These are phyloP conservation scores for Polietes domitor DNA, from an alignment of 2,888 invertebrate species.

Conservation along the genomic window DNA sequence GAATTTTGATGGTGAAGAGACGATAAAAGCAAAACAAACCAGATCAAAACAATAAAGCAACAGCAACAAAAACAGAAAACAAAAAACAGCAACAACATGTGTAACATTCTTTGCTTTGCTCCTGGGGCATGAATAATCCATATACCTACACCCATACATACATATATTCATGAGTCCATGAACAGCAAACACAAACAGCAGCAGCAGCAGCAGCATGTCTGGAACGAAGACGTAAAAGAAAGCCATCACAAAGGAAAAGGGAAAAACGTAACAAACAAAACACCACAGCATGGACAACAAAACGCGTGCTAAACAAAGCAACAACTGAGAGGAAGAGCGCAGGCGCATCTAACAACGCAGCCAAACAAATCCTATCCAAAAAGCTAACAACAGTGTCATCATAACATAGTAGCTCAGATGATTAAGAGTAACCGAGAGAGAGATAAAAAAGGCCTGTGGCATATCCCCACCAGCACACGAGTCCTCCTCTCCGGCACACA, in stretches of 20 bases:
- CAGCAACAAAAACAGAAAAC: background rate
- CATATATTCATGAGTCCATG: background rate
- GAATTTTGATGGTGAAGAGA: background rate
- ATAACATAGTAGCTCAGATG: background rate
- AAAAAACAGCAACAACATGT: slow-evolving; percentile 24
- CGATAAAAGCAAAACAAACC: slow-evolving; percentile 27
- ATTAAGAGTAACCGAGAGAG: background rate
- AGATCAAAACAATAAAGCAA: slow-evolving; percentile 29
- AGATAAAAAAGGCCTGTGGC: background rate
- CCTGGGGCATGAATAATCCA: background rate
- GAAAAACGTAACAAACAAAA: background rate
- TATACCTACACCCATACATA: too few species aligned
- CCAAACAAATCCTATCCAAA: background rate
- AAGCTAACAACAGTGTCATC: background rate
- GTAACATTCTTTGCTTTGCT: background rate
- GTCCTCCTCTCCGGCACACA: too few species aligned
- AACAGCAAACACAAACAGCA: background rate
- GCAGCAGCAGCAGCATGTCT: background rate
- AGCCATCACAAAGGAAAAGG: background rate
- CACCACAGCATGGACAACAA: background rate
- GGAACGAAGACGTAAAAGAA: slow-evolving; percentile 14
- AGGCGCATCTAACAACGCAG: background rate
- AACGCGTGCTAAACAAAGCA: slow-evolving; percentile 32
- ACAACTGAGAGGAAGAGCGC: slow-evolving; percentile 11
- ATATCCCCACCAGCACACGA: too few species aligned